Evolutionary conservation across 1,140 invertebrate genomes (phyloP).

Genomic region (Parapsyche elsis): DNA sequence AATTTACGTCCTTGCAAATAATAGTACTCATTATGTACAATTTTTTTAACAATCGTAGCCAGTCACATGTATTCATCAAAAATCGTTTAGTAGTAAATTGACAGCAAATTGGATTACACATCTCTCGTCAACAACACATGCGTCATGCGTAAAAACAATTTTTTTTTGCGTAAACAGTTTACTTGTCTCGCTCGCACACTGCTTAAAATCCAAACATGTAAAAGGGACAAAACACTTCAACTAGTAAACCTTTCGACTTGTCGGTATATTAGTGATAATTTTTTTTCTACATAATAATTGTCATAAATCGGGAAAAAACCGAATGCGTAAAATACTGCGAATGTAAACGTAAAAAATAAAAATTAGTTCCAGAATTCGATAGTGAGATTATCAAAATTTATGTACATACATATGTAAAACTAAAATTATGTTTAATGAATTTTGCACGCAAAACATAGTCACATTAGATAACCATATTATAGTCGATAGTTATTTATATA

Average conservation of each 20-base stretch:
- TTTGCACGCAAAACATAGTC: too few relatives aligned
- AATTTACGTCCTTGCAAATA: neutral
- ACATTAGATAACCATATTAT: too few relatives aligned
- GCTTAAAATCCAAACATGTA: neutral
- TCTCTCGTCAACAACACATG: conserved; percentile 40
- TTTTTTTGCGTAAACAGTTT: conserved; percentile 21
- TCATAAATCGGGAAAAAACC: too few relatives aligned
- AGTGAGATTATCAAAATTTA: too few relatives aligned
- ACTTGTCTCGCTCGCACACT: conserved; percentile 41
- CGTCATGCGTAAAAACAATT: conserved; percentile 55
- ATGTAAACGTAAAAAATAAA: neutral
- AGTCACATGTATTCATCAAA: neutral
- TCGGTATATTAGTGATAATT: conserved; percentile 37
- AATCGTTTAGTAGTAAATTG: neutral
- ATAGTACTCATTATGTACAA: neutral
- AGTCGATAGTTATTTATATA: too few relatives aligned
- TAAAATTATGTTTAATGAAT: too few relatives aligned
- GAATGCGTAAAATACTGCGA: neutral
- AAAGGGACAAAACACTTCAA: conserved; percentile 12
- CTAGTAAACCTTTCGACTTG: conserved; percentile 22
- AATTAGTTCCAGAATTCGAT: too few relatives aligned
- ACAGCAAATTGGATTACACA: conserved; percentile 49
- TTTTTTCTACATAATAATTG: neutral
- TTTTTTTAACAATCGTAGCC: neutral
- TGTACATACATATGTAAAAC: too few relatives aligned